These are phyloP conservation scores for Agonopterix alstromeriana DNA, from an alignment of 2,888 invertebrate genomes.

Conservation along the genomic window DNA sequence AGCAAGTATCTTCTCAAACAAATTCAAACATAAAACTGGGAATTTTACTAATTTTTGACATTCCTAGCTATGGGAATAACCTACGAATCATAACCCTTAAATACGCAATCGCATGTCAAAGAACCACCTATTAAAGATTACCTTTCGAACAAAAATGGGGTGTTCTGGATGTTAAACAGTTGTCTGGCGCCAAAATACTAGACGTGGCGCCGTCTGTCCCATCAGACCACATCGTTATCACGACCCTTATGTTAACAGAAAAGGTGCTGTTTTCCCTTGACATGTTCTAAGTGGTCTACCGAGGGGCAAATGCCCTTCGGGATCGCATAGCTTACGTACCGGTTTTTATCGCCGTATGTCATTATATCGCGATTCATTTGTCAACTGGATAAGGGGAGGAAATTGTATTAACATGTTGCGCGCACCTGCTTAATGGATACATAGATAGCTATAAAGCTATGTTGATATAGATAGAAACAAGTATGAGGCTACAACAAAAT, in stretches of 20 bases:
- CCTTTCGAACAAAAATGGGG: conserved; percentile 26
- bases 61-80: too few relatives aligned
- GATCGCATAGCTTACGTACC: neutral
- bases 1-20: too few relatives aligned
- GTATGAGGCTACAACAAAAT: too few relatives aligned
- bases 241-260: conserved; percentile 3
- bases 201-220: conserved; percentile 31
- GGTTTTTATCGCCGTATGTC: neutral
- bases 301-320: neutral
- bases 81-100: neutral
- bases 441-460: too few relatives aligned
- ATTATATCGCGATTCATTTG: neutral
- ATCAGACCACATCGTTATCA: neutral
- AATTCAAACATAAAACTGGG: too few relatives aligned
- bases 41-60: too few relatives aligned
- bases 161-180: conserved; percentile 40
- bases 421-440: neutral
- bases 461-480: neutral
- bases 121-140: conserved; percentile 22
- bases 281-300: neutral
- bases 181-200: conserved; percentile 60
- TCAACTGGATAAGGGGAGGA: neutral
- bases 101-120: conserved; percentile 21
- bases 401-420: neutral
- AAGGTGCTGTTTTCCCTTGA: neutral